phyloP scores from a whole-genome alignment of 2,797 vertebrate species.

The Argya squamiceps region DNA sequence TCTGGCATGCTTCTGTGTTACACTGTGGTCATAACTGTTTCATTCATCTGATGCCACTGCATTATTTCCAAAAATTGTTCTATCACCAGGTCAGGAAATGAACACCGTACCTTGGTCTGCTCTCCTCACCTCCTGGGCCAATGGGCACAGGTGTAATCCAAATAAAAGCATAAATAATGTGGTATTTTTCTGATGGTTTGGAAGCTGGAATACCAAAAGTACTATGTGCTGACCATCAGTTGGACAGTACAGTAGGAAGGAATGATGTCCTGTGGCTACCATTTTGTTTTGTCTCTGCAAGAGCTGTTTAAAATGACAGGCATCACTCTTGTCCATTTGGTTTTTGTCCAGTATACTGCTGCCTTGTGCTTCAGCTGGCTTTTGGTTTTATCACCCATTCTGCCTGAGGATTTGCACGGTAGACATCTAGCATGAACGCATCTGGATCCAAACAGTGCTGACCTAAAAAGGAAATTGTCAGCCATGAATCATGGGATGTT shows the following conservation, averaged over 20 bases:
- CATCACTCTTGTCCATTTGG: neutral
- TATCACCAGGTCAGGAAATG: neutral
- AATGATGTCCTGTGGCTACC: neutral
- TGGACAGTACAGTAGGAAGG: neutral
- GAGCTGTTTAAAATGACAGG: constrained; percentile 15
- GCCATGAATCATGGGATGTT: neutral
- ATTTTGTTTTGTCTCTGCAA: neutral
- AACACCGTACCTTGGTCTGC: neutral
- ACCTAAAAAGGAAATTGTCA: constrained; percentile 72
- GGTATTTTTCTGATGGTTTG: neutral
- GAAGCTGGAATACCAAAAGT: neutral
- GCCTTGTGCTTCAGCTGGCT: constrained; percentile 69
- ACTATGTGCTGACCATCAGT: neutral
- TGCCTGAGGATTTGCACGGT: constrained; percentile 85
- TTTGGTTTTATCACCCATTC: constrained; percentile 88
- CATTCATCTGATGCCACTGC: neutral
- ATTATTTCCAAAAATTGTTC: neutral
- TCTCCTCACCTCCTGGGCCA: constrained; percentile 4
- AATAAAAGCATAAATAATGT: neutral
- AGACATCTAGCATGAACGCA: constrained; percentile 84
- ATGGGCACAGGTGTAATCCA: neutral
- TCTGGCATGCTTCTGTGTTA: neutral
- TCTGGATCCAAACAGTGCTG: constrained; percentile 87
- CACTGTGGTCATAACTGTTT: neutral
- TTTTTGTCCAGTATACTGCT: neutral